These are phyloP conservation scores for Drosophila simulans DNA, from an alignment of 1,140 invertebrate species.

Conservation along the genomic window DNA sequence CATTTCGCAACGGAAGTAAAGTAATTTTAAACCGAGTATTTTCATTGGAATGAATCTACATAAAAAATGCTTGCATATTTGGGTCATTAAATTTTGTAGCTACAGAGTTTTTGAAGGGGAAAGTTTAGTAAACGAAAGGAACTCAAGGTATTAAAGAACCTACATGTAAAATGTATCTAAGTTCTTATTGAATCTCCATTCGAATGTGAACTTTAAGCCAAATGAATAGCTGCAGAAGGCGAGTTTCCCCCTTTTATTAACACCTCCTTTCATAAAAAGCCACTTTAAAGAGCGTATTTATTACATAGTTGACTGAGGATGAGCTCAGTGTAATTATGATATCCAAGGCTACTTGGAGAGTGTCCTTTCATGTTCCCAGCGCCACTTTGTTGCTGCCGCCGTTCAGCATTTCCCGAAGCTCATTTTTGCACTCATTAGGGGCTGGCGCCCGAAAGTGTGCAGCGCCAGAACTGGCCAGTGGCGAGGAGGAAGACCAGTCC, in stretches of 20 bases:
- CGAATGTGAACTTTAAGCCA: not conserved
- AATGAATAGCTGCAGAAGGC: too few species aligned
- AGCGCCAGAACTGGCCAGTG: constrained; percentile 24
- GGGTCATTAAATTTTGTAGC: not conserved
- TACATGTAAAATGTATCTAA: too few species aligned
- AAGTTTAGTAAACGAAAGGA: not conserved
- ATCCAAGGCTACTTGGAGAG: constrained; percentile 5
- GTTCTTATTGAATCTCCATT: too few species aligned
- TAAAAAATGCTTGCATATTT: not conserved
- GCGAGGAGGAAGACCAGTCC: constrained; percentile 27
- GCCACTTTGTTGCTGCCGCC: constrained; percentile 6
- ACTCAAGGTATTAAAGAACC: not conserved
- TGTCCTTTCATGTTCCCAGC: constrained; percentile 5
- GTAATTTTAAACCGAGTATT: constrained; percentile 24
- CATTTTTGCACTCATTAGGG: constrained; percentile 76
- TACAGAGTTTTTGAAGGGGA: not conserved
- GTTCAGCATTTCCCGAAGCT: constrained; percentile 52
- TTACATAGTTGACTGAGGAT: constrained; percentile 5
- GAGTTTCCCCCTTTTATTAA: too few species aligned
- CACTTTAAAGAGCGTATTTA: not conserved
- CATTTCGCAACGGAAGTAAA: constrained; percentile 13
- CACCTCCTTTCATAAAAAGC: not conserved
- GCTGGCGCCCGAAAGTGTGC: constrained; percentile 54
- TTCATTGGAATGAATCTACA: constrained; percentile 4
- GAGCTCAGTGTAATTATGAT: constrained; percentile 27